These are phyloP conservation scores for Diaperis boleti DNA, from an alignment of 2,888 invertebrate genomes.

Conservation along the genomic window DNA sequence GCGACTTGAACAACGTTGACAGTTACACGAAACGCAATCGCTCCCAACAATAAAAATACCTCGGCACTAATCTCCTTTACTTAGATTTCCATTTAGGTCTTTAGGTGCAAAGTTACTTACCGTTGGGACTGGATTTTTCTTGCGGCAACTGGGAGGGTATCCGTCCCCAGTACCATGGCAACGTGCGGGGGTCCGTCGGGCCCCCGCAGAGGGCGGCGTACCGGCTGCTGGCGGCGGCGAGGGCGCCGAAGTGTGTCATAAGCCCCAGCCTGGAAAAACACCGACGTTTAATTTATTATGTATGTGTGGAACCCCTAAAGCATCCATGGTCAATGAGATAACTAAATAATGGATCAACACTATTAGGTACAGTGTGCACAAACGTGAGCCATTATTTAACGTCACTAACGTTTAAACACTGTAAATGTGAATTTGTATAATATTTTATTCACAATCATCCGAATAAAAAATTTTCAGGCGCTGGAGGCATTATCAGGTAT, in stretches of 20 bases:
- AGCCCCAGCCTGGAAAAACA: constrained; percentile 78
- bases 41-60: constrained; percentile 60
- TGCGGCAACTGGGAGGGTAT: constrained; percentile 67
- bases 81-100: constrained; percentile 48
- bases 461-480: too few relatives aligned
- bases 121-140: constrained; percentile 75
- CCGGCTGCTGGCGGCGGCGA: constrained; percentile 72
- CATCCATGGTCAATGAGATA: too few relatives aligned
- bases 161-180: constrained; percentile 78
- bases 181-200: constrained; percentile 64
- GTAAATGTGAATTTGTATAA: too few relatives aligned
- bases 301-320: not conserved
- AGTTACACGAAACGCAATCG: constrained; percentile 58
- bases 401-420: too few relatives aligned
- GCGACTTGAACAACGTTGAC: constrained; percentile 58
- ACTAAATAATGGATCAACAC: too few relatives aligned
- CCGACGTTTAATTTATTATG: constrained; percentile 8
- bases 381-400: too few relatives aligned
- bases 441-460: too few relatives aligned
- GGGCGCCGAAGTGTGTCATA: constrained; percentile 85
- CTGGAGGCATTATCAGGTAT: too few relatives aligned
- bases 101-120: constrained; percentile 66
- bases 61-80: constrained; percentile 52
- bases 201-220: constrained; percentile 76
- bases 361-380: too few relatives aligned